phyloP scores from a whole-genome alignment of 2,113 vertebrate genomes.

The Nycticryphes semicollaris region DNA sequence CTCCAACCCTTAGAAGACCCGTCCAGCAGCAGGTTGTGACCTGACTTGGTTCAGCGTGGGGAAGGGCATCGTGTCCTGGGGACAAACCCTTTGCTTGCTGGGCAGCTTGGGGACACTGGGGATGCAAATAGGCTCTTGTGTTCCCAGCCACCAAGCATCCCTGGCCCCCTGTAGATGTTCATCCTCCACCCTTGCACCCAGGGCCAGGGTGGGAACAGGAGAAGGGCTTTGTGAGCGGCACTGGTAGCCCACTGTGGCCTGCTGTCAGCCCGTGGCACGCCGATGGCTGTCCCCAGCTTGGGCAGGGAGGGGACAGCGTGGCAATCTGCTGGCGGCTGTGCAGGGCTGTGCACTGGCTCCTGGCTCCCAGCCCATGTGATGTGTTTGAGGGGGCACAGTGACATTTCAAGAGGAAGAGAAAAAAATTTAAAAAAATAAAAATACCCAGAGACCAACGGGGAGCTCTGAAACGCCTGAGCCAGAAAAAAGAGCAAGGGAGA shows the following conservation, averaged over 20 bases:
- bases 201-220: rapidly evolving
- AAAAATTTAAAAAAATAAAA: not conserved
- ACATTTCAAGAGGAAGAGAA: not conserved
- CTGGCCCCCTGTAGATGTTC: rapidly evolving
- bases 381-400: not conserved
- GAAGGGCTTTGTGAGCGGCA: rapidly evolving
- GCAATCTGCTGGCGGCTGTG: not conserved
- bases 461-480: not conserved
- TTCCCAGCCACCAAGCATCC: not conserved
- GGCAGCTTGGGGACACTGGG: not conserved
- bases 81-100: not conserved
- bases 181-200: not conserved
- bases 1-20: not conserved
- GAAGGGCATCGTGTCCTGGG: rapidly evolving
- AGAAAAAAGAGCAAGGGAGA: not conserved
- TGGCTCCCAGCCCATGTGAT: not conserved
- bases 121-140: rapidly evolving
- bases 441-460: not conserved
- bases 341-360: not conserved
- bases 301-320: not conserved
- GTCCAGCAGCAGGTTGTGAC: not conserved
- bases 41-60: not conserved
- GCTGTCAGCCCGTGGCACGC: not conserved
- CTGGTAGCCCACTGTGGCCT: not conserved
- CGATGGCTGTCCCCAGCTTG: not conserved